Evolutionary conservation across 2,797 vertebrate species (phyloP).

Genomic region (Bradypus variegatus): DNA sequence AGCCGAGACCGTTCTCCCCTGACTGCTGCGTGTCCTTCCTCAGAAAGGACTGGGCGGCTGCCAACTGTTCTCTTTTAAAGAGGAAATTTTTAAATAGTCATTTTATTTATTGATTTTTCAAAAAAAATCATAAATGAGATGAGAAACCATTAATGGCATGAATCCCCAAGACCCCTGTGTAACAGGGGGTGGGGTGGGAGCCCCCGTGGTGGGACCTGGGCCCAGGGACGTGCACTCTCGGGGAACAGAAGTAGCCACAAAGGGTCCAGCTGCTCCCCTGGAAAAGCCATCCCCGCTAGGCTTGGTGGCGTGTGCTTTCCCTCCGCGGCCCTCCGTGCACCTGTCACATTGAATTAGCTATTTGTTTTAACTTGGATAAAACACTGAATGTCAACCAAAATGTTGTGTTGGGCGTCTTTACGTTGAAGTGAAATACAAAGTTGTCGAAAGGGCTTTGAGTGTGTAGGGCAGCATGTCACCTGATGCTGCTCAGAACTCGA

Average conservation of each 20-base stretch:
- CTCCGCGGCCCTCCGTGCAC: background rate
- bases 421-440: background rate
- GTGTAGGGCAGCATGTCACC: background rate
- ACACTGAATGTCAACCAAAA: background rate
- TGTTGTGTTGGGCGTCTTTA: background rate
- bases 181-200: background rate
- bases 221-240: too few relatives aligned
- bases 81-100: background rate
- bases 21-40: background rate
- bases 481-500: background rate
- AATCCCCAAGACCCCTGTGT: background rate
- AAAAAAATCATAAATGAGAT: background rate
- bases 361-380: background rate
- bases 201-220: fast-evolving
- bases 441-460: background rate
- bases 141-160: background rate
- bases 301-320: background rate
- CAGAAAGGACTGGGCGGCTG: background rate
- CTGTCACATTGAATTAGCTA: background rate
- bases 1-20: background rate
- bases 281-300: background rate
- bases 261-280: fast-evolving
- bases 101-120: background rate
- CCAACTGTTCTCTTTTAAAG: background rate
- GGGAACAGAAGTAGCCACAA: background rate